phyloP scores from a whole-genome alignment of 2,113 vertebrate species.

The Neomonachus schauinslandi region DNA sequence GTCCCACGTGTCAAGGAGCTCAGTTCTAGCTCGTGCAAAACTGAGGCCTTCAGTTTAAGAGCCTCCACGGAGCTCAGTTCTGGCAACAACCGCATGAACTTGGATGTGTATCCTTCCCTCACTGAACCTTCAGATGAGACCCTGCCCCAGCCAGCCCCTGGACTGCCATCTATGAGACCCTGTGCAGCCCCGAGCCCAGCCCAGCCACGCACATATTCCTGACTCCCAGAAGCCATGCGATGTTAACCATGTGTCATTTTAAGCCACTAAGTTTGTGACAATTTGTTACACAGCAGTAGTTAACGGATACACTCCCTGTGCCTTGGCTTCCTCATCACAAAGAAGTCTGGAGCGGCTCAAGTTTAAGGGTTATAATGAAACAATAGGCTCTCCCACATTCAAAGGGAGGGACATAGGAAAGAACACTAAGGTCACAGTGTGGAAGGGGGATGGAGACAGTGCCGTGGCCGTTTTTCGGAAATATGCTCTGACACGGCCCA shows the following conservation, averaged over 20 bases:
- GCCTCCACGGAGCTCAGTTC: background rate
- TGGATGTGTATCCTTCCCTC: background rate
- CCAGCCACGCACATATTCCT: fast-evolving
- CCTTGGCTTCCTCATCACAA: background rate
- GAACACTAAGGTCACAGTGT: background rate
- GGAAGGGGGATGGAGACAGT: fast-evolving
- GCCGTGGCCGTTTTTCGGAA: background rate
- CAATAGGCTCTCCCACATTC: background rate
- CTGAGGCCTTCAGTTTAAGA: background rate
- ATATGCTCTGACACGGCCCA: background rate
- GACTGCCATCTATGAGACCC: background rate
- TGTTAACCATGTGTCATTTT: fast-evolving
- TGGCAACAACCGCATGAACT: background rate
- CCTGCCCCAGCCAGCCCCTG: background rate
- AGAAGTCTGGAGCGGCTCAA: background rate
- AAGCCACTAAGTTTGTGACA: fast-evolving
- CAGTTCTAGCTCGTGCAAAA: background rate
- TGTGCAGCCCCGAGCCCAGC: background rate
- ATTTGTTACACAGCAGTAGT: background rate
- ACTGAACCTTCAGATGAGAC: background rate
- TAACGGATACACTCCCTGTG: fast-evolving
- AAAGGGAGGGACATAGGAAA: background rate
- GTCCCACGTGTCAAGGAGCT: background rate
- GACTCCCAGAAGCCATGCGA: background rate
- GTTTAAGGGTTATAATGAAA: background rate